Percentiles rank a stretch among this genome's conserved stretches.
Conservation (phyloP, 2,797 vertebrate genomes). For the Silurus lanzhouensis region DNA sequence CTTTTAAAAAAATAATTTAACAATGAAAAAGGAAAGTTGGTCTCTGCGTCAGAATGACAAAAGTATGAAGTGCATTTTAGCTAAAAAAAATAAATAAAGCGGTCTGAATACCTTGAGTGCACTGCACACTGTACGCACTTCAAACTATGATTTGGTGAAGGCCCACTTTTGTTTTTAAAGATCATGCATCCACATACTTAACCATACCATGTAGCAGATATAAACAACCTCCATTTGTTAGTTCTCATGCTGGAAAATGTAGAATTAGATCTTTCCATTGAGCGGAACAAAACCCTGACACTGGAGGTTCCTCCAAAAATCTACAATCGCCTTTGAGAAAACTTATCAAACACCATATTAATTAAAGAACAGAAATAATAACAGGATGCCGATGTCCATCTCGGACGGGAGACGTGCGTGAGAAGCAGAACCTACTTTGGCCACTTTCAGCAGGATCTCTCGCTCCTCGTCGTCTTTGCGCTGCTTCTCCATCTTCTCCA, state of each 20-base stretch:
- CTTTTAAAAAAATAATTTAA: no score
- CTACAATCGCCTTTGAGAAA: background rate
- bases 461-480: constrained; percentile 92
- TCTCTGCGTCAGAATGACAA: no score
- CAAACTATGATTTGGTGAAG: background rate
- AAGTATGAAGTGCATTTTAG: no score
- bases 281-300: background rate
- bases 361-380: background rate
- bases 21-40: no score
- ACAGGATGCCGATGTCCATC: background rate
- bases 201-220: background rate
- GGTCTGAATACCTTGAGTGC: no score
- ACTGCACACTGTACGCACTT: no score
- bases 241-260: background rate
- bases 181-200: background rate
- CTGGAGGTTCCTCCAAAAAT: background rate
- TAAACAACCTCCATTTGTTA: background rate
- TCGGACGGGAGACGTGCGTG: background rate
- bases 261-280: background rate
- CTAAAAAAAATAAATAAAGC: no score
- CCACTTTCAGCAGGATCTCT: constrained; percentile 91
- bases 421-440: constrained; percentile 77
- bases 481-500: constrained; percentile 94
- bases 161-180: background rate
- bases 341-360: background rate